Base-by-base conservation (phyloP, 2,888 invertebrate genomes). In the Resseliella maxima region DNA sequence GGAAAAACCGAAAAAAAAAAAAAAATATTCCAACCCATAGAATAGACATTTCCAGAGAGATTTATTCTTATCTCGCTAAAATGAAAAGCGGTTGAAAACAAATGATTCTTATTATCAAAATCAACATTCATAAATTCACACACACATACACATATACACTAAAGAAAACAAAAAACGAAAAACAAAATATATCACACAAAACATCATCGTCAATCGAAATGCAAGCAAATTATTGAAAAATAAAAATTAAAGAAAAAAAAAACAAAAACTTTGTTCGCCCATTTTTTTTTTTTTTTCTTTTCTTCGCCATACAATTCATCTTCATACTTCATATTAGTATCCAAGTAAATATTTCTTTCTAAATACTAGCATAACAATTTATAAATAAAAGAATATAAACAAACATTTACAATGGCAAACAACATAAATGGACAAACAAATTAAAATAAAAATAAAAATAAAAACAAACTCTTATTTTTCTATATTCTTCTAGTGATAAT, bases 401-500 rank as follows among this genome's bases (percentile, higher is more conserved):
- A 50, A 59, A 31, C 31, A 72, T 72, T n/a, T n/a, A n/a, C n/a
- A n/a, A n/a, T n/a, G n/a, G n/a, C n/a, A n/a, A n/a, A n/a, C n/a
- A n/a, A n/a, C n/a, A n/a, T n/a, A n/a, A n/a, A n/a, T n/a, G n/a
- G n/a, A n/a, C 31, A 72, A 72, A 35, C 72, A 35, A 72, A 72
- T 72, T 6, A 50, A 10, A 18, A 50, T 2, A 50, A 50, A n/a
- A 59, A 59, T 3, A 59, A 59, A n/a, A 31, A 15, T 8, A 31
- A 72, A 72, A 27, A 45, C 5, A 72, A 35, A 35, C 72, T 72
- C 72, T 72, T 72, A 72, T 72, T 72, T 72, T 72, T 72, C 72
- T 72, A 72, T 72, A 72, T 72, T 31, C 72, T 72, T 72, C 72
- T 72, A 72, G 72, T 35, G 72, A 72, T 72, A 72, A 50, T 41